Conservation (phyloP, 2,797 vertebrate species). For the Eulemur coronatus region DNA sequence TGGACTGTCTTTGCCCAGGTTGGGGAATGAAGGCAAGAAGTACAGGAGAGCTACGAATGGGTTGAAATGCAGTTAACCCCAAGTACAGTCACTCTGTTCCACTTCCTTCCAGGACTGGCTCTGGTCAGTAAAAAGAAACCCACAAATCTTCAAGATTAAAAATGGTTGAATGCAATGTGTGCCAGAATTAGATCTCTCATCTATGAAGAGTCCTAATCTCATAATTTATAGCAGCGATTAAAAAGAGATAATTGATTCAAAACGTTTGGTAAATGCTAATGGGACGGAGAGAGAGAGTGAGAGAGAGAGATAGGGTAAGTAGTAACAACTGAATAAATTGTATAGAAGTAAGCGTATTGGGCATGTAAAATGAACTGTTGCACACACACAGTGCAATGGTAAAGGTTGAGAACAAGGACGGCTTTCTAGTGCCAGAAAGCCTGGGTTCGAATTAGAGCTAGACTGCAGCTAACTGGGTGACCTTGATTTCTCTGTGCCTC, state of each 20-base stretch:
- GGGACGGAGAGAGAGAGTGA: rapidly evolving
- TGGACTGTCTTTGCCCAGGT: neutral
- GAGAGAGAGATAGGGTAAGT: neutral
- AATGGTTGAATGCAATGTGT: neutral
- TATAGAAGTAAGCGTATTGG: neutral
- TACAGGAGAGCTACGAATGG: neutral
- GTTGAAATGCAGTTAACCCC: neutral
- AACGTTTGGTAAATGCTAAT: neutral
- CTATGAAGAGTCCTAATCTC: neutral
- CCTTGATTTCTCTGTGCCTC: neutral
- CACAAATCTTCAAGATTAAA: neutral
- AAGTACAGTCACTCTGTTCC: neutral
- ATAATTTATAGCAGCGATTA: neutral
- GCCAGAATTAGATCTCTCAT: neutral
- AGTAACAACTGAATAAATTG: neutral
- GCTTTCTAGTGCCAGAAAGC: neutral
- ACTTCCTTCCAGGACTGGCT: neutral
- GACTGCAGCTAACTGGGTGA: neutral
- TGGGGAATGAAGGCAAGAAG: neutral
- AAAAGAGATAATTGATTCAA: neutral
- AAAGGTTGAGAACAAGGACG: neutral
- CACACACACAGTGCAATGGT: neutral
- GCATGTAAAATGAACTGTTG: neutral
- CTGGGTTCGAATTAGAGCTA: neutral
- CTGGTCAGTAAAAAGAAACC: neutral